Base-by-base conservation (phyloP, 2,113 vertebrate genomes). In the Ginglymostoma cirratum region DNA sequence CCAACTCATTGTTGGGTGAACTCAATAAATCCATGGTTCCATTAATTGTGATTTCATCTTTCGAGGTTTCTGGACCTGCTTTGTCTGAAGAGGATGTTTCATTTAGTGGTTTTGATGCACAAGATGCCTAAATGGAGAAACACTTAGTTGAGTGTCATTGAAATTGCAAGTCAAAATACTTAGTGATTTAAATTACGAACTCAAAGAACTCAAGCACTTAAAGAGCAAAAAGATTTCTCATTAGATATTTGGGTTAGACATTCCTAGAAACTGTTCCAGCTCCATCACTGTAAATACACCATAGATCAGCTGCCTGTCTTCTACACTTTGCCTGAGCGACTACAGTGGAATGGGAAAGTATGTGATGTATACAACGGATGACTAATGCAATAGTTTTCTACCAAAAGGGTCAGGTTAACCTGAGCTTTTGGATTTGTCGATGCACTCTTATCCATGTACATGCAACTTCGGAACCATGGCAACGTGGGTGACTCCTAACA, bases 21-120 rank as follows among this genome's bases (percentile, higher is more conserved):
- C 97, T 97, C 0, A 96, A 96, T 96, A 98, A 97, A 30, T 97
- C 98, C 96, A 97, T 96, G 96, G 97, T 96, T 97, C 96, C 96
- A 6, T 83, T 97, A 23, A 27, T 96, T 7, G 0, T n/a, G 0
- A 67, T 6, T 4, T 96, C 96, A 95, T 96, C 96, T 96, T 97
- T 97, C 96, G 90, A 78, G 15, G n/a, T 96, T 95, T 96, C 96
- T 42, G 69, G 8, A 52, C 38, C 30, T 45, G 93, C 66, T 45
- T 14, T 52, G 55, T 95, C 69, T 52, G 96, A 7, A 89, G 92
- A 5, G 23, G n/a, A 2, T 96, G 96, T 67, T 95, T 45, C 94
- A 97, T 92, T 94, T 96, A 96, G 87, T 97, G 96, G 97, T 95
- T 97, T 98, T 96, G 97, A 96, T 61, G 98, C 96, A 87, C 97